phyloP scores from a whole-genome alignment of 2,797 vertebrate species.

The Pangasius krempfi region DNA sequence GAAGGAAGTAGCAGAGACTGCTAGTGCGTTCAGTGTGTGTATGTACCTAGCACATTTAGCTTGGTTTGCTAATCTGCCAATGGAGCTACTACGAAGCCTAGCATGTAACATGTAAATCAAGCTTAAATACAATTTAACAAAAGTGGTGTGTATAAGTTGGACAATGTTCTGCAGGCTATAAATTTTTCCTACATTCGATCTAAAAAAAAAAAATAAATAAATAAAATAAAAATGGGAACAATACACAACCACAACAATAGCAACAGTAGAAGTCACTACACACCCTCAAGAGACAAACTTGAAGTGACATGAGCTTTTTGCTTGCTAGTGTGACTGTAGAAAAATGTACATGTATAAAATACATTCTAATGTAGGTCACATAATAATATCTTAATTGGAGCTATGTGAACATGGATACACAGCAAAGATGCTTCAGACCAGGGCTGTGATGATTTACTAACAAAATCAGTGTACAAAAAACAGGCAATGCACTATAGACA shows the following conservation, averaged over 20 bases:
- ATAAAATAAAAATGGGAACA: too few species aligned
- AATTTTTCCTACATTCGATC: too few species aligned
- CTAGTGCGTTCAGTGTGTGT: neutral
- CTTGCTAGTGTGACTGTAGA: too few species aligned
- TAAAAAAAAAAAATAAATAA: too few species aligned
- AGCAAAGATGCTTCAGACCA: neutral
- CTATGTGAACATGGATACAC: neutral
- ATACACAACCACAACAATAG: too few species aligned
- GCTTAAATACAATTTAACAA: neutral
- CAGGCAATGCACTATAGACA: neutral
- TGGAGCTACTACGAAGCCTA: neutral
- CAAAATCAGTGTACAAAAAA: neutral
- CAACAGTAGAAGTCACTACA: too few species aligned
- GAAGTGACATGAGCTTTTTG: too few species aligned
- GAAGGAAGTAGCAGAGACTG: neutral
- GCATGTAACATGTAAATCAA: neutral
- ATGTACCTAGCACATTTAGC: neutral
- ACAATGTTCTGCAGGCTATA: neutral
- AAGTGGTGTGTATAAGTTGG: neutral
- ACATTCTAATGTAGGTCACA: too few species aligned
- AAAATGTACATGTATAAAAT: too few species aligned
- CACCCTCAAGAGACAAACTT: too few species aligned
- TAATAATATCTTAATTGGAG: too few species aligned
- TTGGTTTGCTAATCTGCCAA: neutral
- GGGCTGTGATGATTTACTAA: neutral